Evolutionary conservation across 2,888 invertebrate genomes (phyloP), one percentile per base, ranked within the genome.

Genomic region (Idaea biselata): DNA sequence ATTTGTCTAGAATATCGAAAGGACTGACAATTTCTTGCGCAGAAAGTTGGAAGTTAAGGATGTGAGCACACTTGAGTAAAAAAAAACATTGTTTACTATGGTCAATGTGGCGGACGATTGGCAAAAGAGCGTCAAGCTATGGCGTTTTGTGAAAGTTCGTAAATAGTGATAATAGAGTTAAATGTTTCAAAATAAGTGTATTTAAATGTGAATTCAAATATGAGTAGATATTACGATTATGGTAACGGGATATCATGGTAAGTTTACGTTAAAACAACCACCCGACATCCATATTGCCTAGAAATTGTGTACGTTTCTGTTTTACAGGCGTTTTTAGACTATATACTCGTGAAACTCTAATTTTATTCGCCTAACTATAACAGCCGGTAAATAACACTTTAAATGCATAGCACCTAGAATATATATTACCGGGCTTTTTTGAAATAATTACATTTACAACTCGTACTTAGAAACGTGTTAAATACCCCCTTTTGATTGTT

Each of bases 191-290:
- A 63, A 83, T 77, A 86, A 81, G 80, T 83, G 80, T 75, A 79
- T 73, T 79, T 78, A 66, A 80, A 80, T 82, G 77, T 80, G 81
- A 80, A 79, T 83, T 73, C 81, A 84, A 89, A 84, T 85, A 93
- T 93, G 93, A 93, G 89, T 86, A 89, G 93, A 86, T 93, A 93
- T 88, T 93, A 89, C 88, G 93, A 93, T 87, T 93, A 89, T 86
- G 83, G 88, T 84, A 93, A 88, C 85, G 89, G 88, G 78, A 87
- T 93, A 87, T 91, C 93, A 88, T 93, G 93, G 93, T 93, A 73
- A 93, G 93, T 91, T 77, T 71, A 74, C 66, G 76, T 74, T 72
- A 72, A 68, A 79, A 77, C 76, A 69, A 66, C 69, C 65, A 71
- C 73, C 73, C 82, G 85, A 87, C 88, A 85, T 84, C 88, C 89